Base-by-base conservation (phyloP, 2,797 vertebrate species). In the Pipistrellus kuhlii region DNA sequence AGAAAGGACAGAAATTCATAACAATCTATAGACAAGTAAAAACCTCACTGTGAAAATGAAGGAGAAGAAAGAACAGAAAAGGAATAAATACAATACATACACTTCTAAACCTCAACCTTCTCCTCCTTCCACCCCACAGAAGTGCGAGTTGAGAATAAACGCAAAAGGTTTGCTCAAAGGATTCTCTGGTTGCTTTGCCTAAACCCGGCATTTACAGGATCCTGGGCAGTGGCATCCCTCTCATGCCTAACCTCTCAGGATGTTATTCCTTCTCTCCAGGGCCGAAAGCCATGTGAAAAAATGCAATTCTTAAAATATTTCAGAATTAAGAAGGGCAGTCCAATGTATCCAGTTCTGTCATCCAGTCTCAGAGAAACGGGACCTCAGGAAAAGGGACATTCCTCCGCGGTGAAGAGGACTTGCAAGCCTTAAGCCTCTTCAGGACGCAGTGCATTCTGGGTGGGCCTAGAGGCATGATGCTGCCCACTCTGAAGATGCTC, bases 211-310 rank as follows among this genome's bases (percentile, higher is more conserved):
- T 21, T n/a, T 12, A 5, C 3, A 53, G 48, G 57, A 51, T 15
- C 18, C 15, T 0, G 46, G 38, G 73, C 0, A 3, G 23, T 32
- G 12, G 4, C 2, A 0, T 1, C 84, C 32, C 21, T 64, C 76
- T 71, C 46, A 1, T 18, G 41, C 85, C 35, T 51, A 78, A 77
- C 73, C 87, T 66, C 53, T 64, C 32, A 3, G 1, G 93, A 51
- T 15, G 55, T 76, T 46, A 66, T 2, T 3, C 30, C 93, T 72
- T 5, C 57, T 85, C 82, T 84, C 76, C 90, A 83, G 81, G 87
- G 41, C 85, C 86, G 94, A 95, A 92, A 78, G 77, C 30, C 92
- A 69, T 44, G 41, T 64, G 77, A 87, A 72, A 97, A 57, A 78
- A 88, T 10, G 0, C 6, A 21, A 84, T n/a, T 72, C 82, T 92